Evolutionary conservation across 2,888 invertebrate species (phyloP).

Genomic region (Acleris cristana): DNA sequence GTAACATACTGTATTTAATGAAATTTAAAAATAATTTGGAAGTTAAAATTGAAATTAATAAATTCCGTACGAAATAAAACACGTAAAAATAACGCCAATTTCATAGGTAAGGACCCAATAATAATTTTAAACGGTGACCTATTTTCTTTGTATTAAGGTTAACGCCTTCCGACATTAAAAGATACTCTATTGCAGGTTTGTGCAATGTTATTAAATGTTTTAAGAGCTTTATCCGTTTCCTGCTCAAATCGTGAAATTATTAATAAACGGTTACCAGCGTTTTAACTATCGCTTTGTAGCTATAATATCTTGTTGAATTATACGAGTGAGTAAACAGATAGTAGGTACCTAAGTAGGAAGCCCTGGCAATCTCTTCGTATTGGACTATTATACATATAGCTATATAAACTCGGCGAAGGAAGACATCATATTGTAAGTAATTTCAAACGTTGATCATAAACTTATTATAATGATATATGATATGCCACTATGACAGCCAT

Average conservation of each 20-base stretch:
- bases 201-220: slow-evolving; percentile 2
- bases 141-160: too few relatives aligned
- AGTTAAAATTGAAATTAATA: too few relatives aligned
- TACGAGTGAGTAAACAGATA: slow-evolving; percentile 38
- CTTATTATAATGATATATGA: too few relatives aligned
- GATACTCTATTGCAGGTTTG: neutral
- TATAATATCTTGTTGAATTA: slow-evolving; percentile 46
- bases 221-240: slow-evolving; percentile 30
- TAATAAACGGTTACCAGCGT: slow-evolving; percentile 58
- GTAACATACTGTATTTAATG: too few relatives aligned
- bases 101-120: too few relatives aligned
- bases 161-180: too few relatives aligned
- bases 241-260: slow-evolving; percentile 61
- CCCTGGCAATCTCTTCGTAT: slow-evolving; percentile 54
- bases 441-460: too few relatives aligned
- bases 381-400: slow-evolving; percentile 41
- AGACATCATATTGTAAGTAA: neutral
- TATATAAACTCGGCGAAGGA: slow-evolving; percentile 47
- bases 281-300: slow-evolving; percentile 49
- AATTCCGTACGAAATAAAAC: too few relatives aligned
- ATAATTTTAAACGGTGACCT: too few relatives aligned
- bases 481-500: too few relatives aligned
- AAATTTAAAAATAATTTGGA: too few relatives aligned
- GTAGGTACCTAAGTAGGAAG: neutral
- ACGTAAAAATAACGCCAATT: too few relatives aligned